phyloP scores from a whole-genome alignment of 2,113 vertebrate genomes.

The Sander vitreus region DNA sequence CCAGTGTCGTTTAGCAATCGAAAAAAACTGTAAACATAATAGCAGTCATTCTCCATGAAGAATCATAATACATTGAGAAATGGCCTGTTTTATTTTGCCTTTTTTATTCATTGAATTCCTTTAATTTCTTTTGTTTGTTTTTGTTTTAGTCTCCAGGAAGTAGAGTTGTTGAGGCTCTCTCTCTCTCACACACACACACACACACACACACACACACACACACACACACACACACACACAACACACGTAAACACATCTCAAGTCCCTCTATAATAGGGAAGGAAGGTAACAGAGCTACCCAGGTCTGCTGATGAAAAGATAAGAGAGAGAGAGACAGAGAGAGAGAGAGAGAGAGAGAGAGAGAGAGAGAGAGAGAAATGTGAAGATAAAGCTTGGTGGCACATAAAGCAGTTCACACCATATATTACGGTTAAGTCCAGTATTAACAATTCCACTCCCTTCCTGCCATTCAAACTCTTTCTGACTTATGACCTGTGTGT shows the following conservation, averaged over 20 bases:
- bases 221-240: constrained; percentile 2
- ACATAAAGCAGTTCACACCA: constrained; percentile 67
- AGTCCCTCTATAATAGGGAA: constrained; percentile 44
- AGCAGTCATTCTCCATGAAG: background rate
- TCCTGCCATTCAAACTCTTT: constrained; percentile 74
- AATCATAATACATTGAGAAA: background rate
- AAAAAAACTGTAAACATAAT: too few relatives aligned
- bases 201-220: background rate
- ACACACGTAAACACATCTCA: constrained; percentile 21
- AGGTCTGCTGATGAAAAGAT: constrained; percentile 67
- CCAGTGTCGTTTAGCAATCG: too few relatives aligned
- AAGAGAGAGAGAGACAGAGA: constrained; percentile 8
- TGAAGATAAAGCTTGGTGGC: constrained; percentile 42
- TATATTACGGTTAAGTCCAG: constrained; percentile 67
- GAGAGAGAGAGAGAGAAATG: constrained; percentile 4
- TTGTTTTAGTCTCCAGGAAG: constrained; percentile 66
- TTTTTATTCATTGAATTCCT: background rate
- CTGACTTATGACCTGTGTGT: constrained; percentile 63
- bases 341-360: constrained; percentile 4
- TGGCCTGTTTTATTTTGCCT: background rate
- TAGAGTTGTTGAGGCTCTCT: constrained; percentile 19
- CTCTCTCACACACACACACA: background rate
- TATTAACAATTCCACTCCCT: constrained; percentile 72
- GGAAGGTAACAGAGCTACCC: constrained; percentile 62
- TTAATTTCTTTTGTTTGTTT: background rate